Evolutionary conservation across 2,888 invertebrate genomes (phyloP), one percentile per base, ranked within the genome.

Genomic region (Nesidiocoris tenuis): DNA sequence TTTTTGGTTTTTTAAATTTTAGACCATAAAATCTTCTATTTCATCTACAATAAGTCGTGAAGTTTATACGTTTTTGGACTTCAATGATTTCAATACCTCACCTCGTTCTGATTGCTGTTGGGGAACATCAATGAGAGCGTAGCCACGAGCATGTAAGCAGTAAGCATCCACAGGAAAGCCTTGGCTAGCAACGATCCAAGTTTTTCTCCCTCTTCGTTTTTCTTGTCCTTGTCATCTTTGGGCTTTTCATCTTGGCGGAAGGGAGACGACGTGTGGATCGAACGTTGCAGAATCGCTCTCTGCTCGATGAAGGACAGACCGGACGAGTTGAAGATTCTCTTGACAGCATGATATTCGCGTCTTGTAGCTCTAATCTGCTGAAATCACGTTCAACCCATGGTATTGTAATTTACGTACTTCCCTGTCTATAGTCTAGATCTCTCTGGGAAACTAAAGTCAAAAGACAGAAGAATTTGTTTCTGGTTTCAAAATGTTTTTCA

Each of bases 81-180:
- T n/a, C n/a, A n/a, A n/a, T n/a, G n/a, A n/a, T n/a, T n/a, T n/a
- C n/a, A n/a, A n/a, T n/a, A n/a, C n/a, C n/a, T 70, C 83, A 91
- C 91, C 86, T 94, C 93, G 79, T 90, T 91, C 81, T 91, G 90
- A 80, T 87, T 87, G 76, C 88, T 90, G 74, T 88, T 88, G 0
- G 92, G 91, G 78, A 92, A 88, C 74, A 93, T 82, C 57, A 92
- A 83, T 0, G 92, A 90, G 79, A 92, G 87, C 75, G 90, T 85
- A n/a, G 91, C 87, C 23, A 92, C 88, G 39, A 92, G 86, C 84
- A 92, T 87, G 81, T 90, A 91, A 17, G 91, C 90, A 1, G 90
- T 90, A 24, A 92, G 84, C 87, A 92, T 88, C 92, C 93, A 93
- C 67, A 93, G 86, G n/a, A 90, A 87, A 0, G 90, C 91, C 82